A percentile compares a stretch with the other conserved stretches of the same genome.
Evolutionary conservation across 2,888 invertebrate genomes (phyloP).

Genomic region (Bombylius major): DNA sequence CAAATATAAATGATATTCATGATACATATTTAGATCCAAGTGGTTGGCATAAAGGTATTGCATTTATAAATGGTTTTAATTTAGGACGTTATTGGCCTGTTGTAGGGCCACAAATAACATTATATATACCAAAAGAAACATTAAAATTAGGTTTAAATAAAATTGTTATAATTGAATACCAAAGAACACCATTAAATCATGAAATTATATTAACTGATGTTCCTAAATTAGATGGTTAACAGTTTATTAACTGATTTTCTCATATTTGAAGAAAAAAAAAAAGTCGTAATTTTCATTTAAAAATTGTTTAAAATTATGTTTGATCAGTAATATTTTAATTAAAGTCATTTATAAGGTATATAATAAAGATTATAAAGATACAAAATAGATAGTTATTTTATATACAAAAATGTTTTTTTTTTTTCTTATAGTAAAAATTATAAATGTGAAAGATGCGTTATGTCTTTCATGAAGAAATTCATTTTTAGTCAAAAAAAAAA

Average conservation of each 20-base stretch:
- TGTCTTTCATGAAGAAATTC: too few relatives aligned
- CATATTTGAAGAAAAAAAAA: too few relatives aligned
- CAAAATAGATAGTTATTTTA: too few relatives aligned
- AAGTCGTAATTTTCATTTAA: neutral
- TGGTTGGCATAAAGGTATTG: constrained; percentile 78
- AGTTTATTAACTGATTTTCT: too few relatives aligned
- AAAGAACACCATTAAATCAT: constrained; percentile 31
- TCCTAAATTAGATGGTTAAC: constrained; percentile 30
- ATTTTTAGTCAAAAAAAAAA: too few relatives aligned
- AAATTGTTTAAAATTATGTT: neutral
- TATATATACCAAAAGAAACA: constrained; percentile 70
- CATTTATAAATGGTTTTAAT: constrained; percentile 74
- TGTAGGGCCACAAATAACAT: constrained; percentile 67
- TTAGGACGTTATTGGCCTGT: constrained; percentile 74
- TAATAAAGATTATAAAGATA: too few relatives aligned
- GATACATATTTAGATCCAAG: constrained; percentile 69
- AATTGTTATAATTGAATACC: constrained; percentile 46
- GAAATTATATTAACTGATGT: constrained; percentile 31
- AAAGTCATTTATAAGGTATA: neutral
- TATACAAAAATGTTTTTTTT: too few relatives aligned
- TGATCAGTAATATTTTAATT: neutral
- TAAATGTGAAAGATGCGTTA: too few relatives aligned
- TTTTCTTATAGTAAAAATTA: too few relatives aligned
- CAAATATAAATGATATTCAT: constrained; percentile 36
- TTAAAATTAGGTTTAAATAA: constrained; percentile 44